phyloP scores from a whole-genome alignment of 2,797 vertebrate species.

The Coranthus polyacanthus region DNA sequence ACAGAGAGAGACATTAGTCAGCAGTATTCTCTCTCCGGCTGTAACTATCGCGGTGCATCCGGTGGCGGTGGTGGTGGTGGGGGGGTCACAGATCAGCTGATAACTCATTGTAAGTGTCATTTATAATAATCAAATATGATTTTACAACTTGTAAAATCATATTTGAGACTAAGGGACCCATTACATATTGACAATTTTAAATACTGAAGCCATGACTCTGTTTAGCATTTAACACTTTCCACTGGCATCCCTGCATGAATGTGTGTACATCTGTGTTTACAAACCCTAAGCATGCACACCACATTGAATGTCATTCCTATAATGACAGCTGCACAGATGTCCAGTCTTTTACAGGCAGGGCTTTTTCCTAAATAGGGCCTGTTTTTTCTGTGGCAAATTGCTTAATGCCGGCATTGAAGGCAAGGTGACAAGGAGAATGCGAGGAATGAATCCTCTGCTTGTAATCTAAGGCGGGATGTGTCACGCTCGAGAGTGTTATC shows the following conservation, averaged over 20 bases:
- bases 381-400: slow-evolving; percentile 77
- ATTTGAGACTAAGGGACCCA: slow-evolving; percentile 3
- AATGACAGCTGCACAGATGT: slow-evolving; percentile 63
- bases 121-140: slow-evolving; percentile 53
- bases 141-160: slow-evolving; percentile 63
- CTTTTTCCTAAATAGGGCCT: slow-evolving; percentile 65
- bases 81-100: slow-evolving; percentile 68
- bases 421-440: slow-evolving; percentile 77
- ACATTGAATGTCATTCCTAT: slow-evolving; percentile 50
- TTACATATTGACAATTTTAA: slow-evolving; percentile 20
- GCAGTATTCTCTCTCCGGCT: slow-evolving; percentile 76
- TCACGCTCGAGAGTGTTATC: slow-evolving; percentile 78
- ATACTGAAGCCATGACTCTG: slow-evolving; percentile 1
- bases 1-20: slow-evolving; percentile 85
- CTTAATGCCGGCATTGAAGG: slow-evolving; percentile 78
- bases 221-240: too few relatives aligned
- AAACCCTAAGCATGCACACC: too few relatives aligned
- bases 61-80: slow-evolving; percentile 8
- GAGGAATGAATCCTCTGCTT: slow-evolving; percentile 81
- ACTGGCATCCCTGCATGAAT: too few relatives aligned
- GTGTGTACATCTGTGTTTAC: slow-evolving; percentile 43
- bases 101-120: slow-evolving; percentile 68
- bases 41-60: slow-evolving; percentile 53
- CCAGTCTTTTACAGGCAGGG: too few relatives aligned
- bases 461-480: slow-evolving; percentile 75